phyloP scores from a whole-genome alignment of 2,888 invertebrate genomes.

The Xestia ashworthii region DNA sequence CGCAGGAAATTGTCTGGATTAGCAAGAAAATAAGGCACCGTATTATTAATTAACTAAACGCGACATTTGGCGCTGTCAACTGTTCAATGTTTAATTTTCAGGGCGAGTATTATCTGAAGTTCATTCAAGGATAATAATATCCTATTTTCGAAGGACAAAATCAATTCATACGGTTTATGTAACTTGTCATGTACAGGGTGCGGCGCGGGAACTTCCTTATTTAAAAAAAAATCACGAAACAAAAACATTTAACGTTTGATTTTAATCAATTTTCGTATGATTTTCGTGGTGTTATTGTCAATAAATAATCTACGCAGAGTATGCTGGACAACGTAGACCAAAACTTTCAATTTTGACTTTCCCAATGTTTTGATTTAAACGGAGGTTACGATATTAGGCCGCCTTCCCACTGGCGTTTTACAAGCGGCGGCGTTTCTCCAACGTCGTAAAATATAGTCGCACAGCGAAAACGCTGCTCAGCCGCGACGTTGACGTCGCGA shows the following conservation, averaged over 20 bases:
- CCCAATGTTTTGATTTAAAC: not conserved
- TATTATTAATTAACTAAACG: constrained; percentile 48
- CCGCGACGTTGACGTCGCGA: no score
- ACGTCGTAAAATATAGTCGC: no score
- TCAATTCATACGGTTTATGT: constrained; percentile 24
- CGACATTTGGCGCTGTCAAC: constrained; percentile 50
- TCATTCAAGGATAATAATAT: not conserved
- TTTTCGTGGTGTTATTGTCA: not conserved
- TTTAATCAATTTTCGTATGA: not conserved
- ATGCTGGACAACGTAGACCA: no score
- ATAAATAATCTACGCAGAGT: no score
- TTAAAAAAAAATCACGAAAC: not conserved
- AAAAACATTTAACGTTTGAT: not conserved
- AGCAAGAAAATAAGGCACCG: constrained; percentile 20
- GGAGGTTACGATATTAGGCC: not conserved
- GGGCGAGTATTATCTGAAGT: constrained; percentile 13
- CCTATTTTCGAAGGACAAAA: not conserved
- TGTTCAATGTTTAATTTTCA: constrained; percentile 29
- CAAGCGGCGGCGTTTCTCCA: no score
- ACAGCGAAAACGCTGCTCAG: no score
- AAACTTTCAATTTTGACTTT: no score
- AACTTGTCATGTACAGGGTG: not conserved
- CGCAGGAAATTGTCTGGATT: constrained; percentile 12
- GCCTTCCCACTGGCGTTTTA: no score
- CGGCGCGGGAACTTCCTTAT: not conserved